Base-by-base conservation (phyloP, 2,113 vertebrate species). In the Hipposideros armiger region DNA sequence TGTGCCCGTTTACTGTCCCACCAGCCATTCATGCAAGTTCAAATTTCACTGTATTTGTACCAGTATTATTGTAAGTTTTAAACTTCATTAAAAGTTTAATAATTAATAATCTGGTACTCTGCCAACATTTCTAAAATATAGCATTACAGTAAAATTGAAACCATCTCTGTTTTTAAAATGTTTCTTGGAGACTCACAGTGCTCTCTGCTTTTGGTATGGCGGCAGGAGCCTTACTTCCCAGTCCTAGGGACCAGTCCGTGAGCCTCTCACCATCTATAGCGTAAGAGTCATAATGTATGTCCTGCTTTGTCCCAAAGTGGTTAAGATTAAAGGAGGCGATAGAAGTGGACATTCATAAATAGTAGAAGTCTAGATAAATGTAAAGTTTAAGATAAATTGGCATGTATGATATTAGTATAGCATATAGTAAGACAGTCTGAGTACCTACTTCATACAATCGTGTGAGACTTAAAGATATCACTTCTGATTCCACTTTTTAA, bases 71-170 rank as follows among this genome's bases (percentile, higher is more conserved):
- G 3, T 50, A 91, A 73, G 56, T 90, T 87, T 96, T 95, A 84
- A 93, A 83, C 32, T 32, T 78, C 62, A 93, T 94, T 94, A 69
- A 42, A 95, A 84, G 58, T 85, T 78, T 56, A 26, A 45, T 92
- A 77, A 92, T 87, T 94, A 26, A 45, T 92, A 77, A 92, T 87
- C 92, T 87, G 62, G 78, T 78, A 87, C 40, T 60, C 56, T 90
- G 58, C 69, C 58, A 85, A 7, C 50, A 94, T 94, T 94, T 90
- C 87, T 96, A 78, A 94, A 89, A 66, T 82, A n/a, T 45, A 26
- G 30, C 45, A 24, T 70, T 91, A 15, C 19, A 47, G 22, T 89
- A 56, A 85, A 89, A 91, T 5, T 13, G 47, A 95, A 92, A 80
- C 56, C 14, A 92, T 72, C 69, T 32, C 11, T 95, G 26, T 78